Conservation (phyloP, 2,797 vertebrate species). For the Pantherophis vulpinus region DNA sequence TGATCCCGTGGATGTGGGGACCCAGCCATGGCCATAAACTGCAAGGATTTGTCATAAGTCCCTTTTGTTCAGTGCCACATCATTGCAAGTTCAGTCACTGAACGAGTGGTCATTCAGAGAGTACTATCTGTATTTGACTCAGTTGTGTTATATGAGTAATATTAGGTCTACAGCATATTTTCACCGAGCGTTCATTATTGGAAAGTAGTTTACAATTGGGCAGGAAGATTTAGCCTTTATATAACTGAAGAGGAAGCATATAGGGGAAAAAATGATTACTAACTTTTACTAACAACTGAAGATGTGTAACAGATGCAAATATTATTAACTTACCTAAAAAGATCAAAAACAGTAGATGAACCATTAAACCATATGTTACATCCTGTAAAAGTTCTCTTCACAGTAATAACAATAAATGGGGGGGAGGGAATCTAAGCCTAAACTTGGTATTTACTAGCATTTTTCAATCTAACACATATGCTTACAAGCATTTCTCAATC, state of each 20-base stretch:
- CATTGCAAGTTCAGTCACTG: neutral
- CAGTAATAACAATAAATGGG: neutral
- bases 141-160: neutral
- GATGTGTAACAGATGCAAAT: neutral
- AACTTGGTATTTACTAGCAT: neutral
- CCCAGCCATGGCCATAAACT: neutral
- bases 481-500: neutral
- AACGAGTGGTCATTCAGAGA: neutral
- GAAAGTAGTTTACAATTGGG: neutral
- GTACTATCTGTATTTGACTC: neutral
- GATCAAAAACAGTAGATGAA: constrained; percentile 3
- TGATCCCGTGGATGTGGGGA: neutral
- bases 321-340: neutral
- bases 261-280: neutral
- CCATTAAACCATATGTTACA: neutral
- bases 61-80: neutral
- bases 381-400: neutral
- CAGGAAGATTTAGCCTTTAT: neutral
- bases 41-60: neutral
- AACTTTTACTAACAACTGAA: neutral
- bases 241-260: neutral
- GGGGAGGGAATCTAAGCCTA: neutral
- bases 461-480: neutral
- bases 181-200: neutral
- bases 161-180: neutral